phyloP scores from a whole-genome alignment of 2,888 invertebrate genomes.

The Tenthredo notha region DNA sequence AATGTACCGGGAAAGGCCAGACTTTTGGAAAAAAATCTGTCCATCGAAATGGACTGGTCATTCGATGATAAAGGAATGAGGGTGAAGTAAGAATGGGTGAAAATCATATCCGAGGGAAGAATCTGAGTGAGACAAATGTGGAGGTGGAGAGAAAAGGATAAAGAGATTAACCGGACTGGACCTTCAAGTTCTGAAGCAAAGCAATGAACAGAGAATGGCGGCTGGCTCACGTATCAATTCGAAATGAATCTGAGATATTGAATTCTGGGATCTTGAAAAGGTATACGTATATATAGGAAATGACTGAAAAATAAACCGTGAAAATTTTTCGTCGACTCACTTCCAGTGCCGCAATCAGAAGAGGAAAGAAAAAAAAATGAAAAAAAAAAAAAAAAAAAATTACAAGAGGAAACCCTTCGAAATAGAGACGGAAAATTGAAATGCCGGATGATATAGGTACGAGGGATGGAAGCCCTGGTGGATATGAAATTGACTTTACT shows the following conservation, averaged over 20 bases:
- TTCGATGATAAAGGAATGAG: neutral
- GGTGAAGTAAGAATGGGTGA: conserved; percentile 16
- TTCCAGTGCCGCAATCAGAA: conserved; percentile 2
- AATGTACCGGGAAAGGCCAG: neutral
- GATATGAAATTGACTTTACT: conserved; percentile 30
- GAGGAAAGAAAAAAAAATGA: neutral
- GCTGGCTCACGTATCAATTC: conserved; percentile 19
- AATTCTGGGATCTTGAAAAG: neutral
- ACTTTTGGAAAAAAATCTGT: neutral
- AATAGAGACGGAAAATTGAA: conserved; percentile 33
- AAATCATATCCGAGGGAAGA: neutral
- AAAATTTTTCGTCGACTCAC: conserved; percentile 33
- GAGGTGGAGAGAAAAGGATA: neutral
- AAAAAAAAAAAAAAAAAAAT: neutral
- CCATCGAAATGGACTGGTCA: neutral
- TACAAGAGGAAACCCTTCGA: neutral
- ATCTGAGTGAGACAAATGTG: neutral
- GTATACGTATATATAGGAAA: conserved; percentile 22
- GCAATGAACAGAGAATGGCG: neutral
- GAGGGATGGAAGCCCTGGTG: neutral
- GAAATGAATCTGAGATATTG: conserved; percentile 12
- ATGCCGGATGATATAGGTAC: conserved; percentile 1
- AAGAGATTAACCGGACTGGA: conserved; percentile 12
- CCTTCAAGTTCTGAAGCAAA: neutral
- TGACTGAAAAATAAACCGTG: neutral